These are phyloP conservation scores for Coelinius sp. DNA, from an alignment of 2,888 invertebrate genomes.

Conservation along the genomic window DNA sequence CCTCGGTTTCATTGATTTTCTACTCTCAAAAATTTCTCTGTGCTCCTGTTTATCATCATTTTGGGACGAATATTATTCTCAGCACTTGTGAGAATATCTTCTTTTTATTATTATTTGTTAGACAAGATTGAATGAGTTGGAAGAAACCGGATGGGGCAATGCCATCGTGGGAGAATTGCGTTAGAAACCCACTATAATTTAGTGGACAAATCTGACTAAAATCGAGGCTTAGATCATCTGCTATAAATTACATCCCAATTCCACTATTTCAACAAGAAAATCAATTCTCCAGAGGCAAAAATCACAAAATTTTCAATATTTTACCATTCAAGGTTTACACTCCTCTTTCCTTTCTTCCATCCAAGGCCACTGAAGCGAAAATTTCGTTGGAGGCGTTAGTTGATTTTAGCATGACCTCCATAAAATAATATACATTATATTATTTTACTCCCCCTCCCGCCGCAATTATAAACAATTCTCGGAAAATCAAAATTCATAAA, in stretches of 20 bases:
- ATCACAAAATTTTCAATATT: neutral
- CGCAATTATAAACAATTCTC: too few species aligned
- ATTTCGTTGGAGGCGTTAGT: neutral
- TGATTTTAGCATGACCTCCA: neutral
- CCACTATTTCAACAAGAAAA: neutral
- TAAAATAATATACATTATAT: neutral
- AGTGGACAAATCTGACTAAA: too few species aligned
- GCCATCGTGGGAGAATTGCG: too few species aligned
- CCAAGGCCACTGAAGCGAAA: slow-evolving; percentile 20
- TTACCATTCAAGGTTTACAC: neutral
- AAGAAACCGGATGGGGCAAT: too few species aligned
- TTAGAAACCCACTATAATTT: too few species aligned
- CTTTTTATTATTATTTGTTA: too few species aligned
- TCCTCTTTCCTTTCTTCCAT: neutral
- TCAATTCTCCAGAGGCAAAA: too few species aligned
- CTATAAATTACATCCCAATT: too few species aligned
- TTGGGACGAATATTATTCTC: too few species aligned
- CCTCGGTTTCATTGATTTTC: slow-evolving; percentile 24
- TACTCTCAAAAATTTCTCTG: neutral
- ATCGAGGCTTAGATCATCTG: too few species aligned
- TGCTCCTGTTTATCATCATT: neutral
- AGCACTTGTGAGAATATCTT: too few species aligned
- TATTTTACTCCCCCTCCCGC: neutral
- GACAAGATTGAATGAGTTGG: too few species aligned
- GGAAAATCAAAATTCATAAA: slow-evolving; percentile 31